Base-by-base conservation (phyloP, 2,113 vertebrate genomes). In the Ciconia stormi region DNA sequence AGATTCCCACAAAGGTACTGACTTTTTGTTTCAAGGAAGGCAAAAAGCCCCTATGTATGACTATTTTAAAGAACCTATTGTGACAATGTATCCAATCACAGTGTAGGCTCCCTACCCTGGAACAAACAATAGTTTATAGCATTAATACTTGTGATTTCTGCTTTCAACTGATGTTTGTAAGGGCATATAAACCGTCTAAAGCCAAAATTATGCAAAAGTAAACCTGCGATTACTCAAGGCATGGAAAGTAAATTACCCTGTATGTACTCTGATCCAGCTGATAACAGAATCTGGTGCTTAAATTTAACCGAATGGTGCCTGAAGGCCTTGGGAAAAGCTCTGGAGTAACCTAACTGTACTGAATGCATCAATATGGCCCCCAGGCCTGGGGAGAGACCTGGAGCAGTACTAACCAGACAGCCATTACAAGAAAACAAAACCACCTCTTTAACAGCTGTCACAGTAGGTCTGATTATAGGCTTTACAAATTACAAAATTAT, bases 51-150 rank as follows among this genome's bases (percentile, higher is more conserved):
- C 14, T 42, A 2, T 12, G 13, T 44, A 80, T 32, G 19, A 94
- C 42, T 22, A 82, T 95, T 96, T 98, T 98, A 47, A 98, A 36
- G 12, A 98, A 12, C 98, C 92, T 40, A 82, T 85, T 92, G 94
- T 97, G 27, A 98, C 97, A 89, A 97, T 70, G 65, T 95, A 98
- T 1, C 96, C 97, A 58, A 98, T 65, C 14, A 98, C 87, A 29
- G 97, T 62, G 89, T 97, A 98, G 52, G 93, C 80, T 74, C 95
- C n/a, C 74, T 65, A 13, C 19, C 10, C 74, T 79, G 34, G n/a
- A 69, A 53, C 18, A 56, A 86, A 49, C 38, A 61, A 21, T 5
- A 52, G 5, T 16, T 5, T 29, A 32, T 6, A 7, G 6, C 49
- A 63, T 46, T 82, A 59, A 19, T 9, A 46, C 25, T 53, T n/a